Conservation (phyloP, 2,888 invertebrate genomes). For the Callyntrura guangdongensis region DNA sequence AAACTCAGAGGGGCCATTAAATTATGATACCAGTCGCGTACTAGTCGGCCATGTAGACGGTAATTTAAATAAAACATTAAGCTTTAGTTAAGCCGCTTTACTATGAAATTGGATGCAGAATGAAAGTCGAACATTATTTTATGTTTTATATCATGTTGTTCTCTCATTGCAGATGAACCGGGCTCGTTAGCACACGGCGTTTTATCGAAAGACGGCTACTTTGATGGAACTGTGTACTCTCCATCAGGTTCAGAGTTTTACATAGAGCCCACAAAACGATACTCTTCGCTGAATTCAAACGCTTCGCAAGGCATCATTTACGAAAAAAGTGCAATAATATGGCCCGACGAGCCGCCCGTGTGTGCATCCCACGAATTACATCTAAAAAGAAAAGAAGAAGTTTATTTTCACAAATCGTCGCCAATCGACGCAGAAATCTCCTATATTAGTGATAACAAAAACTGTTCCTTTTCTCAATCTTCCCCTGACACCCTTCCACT, state of each 20-base stretch:
- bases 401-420: conserved; percentile 84
- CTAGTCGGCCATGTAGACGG: conserved; percentile 93
- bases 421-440: conserved; percentile 25
- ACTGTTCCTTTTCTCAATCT: conserved; percentile 35
- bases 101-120: conserved; percentile 32
- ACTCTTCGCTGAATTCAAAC: conserved; percentile 74
- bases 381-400: conserved; percentile 85
- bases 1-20: conserved; percentile 89
- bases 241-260: conserved; percentile 91
- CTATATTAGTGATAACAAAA: conserved; percentile 9
- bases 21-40: conserved; percentile 91
- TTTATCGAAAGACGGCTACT: conserved; percentile 94
- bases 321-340: conserved; percentile 91
- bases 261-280: conserved; percentile 91
- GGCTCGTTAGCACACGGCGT: conserved; percentile 93
- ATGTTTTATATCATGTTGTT: background rate
- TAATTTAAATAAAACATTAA: conserved; percentile 85
- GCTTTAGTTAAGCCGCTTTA: background rate
- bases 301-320: conserved; percentile 94
- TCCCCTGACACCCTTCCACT: conserved; percentile 15
- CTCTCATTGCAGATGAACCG: conserved; percentile 91
- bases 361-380: conserved; percentile 90
- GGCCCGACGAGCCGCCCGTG: conserved; percentile 85
- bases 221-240: conserved; percentile 95
- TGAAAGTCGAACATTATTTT: conserved; percentile 85